Evolutionary conservation across 2,888 invertebrate species (phyloP), one percentile per base, ranked within the genome.

Genomic region (Phrixothrix hirtus): DNA sequence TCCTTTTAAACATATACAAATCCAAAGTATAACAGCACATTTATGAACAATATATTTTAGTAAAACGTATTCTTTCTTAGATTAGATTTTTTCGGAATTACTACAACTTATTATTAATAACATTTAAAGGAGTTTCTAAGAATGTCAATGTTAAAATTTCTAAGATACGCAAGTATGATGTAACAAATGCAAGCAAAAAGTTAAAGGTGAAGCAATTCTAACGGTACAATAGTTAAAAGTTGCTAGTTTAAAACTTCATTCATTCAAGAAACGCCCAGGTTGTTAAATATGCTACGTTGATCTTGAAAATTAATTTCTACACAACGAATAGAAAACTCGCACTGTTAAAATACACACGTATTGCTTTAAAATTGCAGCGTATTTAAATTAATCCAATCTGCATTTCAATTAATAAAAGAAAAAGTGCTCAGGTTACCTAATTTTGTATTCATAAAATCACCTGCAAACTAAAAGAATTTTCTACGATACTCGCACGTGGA

Each of bases 401-500:
- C 21, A 5, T 7, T 7, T 2, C 10, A n/a, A n/a, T n/a, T n/a
- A n/a, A n/a, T n/a, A n/a, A 10, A 29, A 10, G 11, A 29, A 29
- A 29, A 29, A 10, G 29, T 9, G 4, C 3, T 9, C 29, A 10
- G 11, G 10, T 29, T 3, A 9, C 3, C 29, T 38, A 15, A 10
- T 38, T n/a, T 2, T 10, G 25, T 36, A 35, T 29, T 36, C 38
- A 44, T 29, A 45, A 44, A 34, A 48, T 17, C 52, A 52, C 52
- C 52, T 52, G 52, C 46, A 30, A 34, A 41, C 39, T 41, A 32
- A 6, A 29, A 39, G 38, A 41, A 42, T 32, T 41, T 25, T 26
- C 41, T 38, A 29, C 38, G 13, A 38, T 17, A 30, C 32, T 29
- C 44, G 54, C 54, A 54, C 54, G 54, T 54, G 54, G 54, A 54